Conservation (phyloP, 2,888 invertebrate genomes). For the Heliconius erato region DNA sequence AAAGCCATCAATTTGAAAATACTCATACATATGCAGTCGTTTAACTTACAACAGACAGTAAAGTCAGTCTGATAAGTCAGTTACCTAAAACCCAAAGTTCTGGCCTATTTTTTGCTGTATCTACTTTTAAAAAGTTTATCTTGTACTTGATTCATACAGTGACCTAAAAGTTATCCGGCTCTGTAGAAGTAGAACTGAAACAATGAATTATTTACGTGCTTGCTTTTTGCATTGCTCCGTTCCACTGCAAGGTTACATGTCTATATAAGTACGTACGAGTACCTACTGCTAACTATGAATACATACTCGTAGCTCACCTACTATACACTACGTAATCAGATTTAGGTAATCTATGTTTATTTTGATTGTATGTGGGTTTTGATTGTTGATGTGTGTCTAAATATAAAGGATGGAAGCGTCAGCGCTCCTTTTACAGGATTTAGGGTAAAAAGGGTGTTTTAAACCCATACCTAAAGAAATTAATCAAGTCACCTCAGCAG, state of each 20-base stretch:
- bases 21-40: neutral
- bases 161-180: constrained; percentile 48
- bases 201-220: constrained; percentile 50
- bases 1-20: neutral
- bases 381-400: neutral
- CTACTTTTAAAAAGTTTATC: constrained; percentile 33
- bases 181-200: constrained; percentile 43
- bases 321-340: constrained; percentile 9
- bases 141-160: constrained; percentile 48
- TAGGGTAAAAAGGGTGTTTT: no score
- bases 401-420: no score
- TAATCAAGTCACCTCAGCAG: no score
- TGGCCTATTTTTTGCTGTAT: neutral
- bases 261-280: neutral
- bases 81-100: constrained; percentile 7
- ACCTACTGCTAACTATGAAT: neutral
- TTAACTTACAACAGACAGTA: neutral
- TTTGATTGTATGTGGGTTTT: no score
- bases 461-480: no score
- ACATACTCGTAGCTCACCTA: neutral
- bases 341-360: neutral
- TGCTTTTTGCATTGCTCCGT: constrained; percentile 49
- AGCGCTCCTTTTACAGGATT: no score
- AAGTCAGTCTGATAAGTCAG: neutral
- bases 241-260: constrained; percentile 37